Evolutionary conservation across 53 echinoderm and acorn worm species (phyloP).

Genomic region (Crossaster papposus): DNA sequence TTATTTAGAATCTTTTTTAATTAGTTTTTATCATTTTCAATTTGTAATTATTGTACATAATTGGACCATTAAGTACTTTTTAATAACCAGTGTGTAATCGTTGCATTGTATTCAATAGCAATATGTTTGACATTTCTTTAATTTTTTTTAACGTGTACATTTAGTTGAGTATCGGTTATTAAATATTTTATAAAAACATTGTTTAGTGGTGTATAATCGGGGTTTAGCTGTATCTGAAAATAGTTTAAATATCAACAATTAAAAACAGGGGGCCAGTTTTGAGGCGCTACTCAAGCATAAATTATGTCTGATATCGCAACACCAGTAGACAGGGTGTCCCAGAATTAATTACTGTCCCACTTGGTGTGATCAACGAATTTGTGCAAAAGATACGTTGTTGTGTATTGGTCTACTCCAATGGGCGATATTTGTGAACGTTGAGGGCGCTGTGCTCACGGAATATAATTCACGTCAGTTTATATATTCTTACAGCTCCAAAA

Average conservation of each 20-base stretch:
- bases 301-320: no score
- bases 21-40: slow-evolving; percentile 4
- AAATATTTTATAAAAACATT: not conserved
- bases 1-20: not conserved
- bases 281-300: no score
- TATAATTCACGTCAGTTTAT: no score
- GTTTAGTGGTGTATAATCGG: not conserved
- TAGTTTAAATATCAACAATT: not conserved
- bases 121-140: slow-evolving; percentile 33
- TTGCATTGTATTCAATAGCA: slow-evolving; percentile 55
- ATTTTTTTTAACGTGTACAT: not conserved
- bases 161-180: slow-evolving; percentile 23
- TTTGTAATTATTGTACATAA: slow-evolving; percentile 53
- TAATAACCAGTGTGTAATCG: slow-evolving; percentile 35
- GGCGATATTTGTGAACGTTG: no score
- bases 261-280: not conserved
- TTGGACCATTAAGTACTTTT: slow-evolving; percentile 43
- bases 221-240: not conserved
- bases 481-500: no score
- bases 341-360: no score
- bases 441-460: no score
- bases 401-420: no score
- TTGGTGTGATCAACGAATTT: no score
- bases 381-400: no score
- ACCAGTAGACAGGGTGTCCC: no score